These are phyloP conservation scores for Agrotis segetum DNA, from an alignment of 2,888 invertebrate genomes.

Conservation along the genomic window DNA sequence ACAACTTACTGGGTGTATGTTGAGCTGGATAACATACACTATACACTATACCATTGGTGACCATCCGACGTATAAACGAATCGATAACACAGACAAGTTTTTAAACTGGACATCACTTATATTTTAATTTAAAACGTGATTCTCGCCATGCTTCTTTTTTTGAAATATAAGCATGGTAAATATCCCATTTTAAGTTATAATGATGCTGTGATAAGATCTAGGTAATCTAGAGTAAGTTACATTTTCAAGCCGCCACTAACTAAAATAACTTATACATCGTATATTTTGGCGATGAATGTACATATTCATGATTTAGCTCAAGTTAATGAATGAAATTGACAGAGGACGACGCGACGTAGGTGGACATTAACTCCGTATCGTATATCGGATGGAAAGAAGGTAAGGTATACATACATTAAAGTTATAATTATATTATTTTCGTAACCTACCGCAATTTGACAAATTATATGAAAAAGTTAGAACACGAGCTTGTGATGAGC, in stretches of 20 bases:
- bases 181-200: too few species aligned
- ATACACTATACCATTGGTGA: slow-evolving; percentile 59
- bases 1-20: slow-evolving; percentile 66
- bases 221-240: not conserved
- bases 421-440: slow-evolving; percentile 19
- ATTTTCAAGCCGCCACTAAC: slow-evolving; percentile 3
- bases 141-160: too few species aligned
- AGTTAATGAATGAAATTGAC: slow-evolving; percentile 48
- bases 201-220: not conserved
- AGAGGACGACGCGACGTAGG: slow-evolving; percentile 43
- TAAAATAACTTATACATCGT: slow-evolving; percentile 14
- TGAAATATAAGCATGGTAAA: too few species aligned
- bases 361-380: slow-evolving; percentile 36
- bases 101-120: too few species aligned
- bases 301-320: slow-evolving; percentile 25
- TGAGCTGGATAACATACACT: slow-evolving; percentile 80
- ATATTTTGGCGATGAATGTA: slow-evolving; percentile 24
- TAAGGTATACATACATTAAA: slow-evolving; percentile 22
- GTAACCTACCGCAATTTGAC: slow-evolving; percentile 3
- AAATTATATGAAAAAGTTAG: not conserved
- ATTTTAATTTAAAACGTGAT: too few species aligned
- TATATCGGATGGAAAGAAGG: slow-evolving; percentile 36
- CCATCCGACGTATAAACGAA: slow-evolving; percentile 15
- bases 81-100: not conserved
- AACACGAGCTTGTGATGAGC: not conserved